Conservation (phyloP, 2,888 invertebrate species). For the Drosophila colorata region DNA sequence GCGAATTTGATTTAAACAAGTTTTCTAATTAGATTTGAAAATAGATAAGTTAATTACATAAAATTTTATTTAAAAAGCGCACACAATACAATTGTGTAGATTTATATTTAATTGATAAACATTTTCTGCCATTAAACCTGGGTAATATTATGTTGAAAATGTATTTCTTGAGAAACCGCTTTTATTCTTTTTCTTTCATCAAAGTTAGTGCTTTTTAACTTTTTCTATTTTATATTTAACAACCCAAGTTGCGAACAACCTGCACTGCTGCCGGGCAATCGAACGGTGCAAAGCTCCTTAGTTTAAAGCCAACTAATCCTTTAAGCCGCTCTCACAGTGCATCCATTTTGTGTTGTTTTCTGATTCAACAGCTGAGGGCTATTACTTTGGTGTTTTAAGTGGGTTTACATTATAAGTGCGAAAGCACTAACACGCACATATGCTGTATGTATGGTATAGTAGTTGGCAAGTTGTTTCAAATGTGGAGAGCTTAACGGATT, state of each 20-base stretch:
- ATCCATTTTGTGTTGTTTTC: constrained; percentile 4
- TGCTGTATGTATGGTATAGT: neutral
- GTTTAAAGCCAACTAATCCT: constrained; percentile 44
- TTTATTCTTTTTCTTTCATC: too few species aligned
- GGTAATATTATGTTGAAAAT: too few species aligned
- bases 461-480: neutral
- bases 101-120: too few species aligned
- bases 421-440: constrained; percentile 15
- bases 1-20: neutral
- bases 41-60: too few species aligned
- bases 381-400: constrained; percentile 28
- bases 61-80: too few species aligned
- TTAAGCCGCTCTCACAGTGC: constrained; percentile 22
- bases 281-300: constrained; percentile 45
- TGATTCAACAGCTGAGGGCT: constrained; percentile 13
- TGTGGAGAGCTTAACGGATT: neutral
- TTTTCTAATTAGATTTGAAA: neutral
- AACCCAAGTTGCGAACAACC: neutral
- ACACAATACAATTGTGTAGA: too few species aligned
- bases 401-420: constrained; percentile 23
- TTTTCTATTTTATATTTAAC: neutral
- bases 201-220: neutral
- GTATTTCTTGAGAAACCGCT: neutral
- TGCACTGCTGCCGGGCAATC: constrained; percentile 6
- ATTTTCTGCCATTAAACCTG: neutral